Percentiles rank a stretch among this genome's conserved stretches.
phyloP scores from a whole-genome alignment of 2,888 invertebrate genomes.

The Lobophora halterata region DNA sequence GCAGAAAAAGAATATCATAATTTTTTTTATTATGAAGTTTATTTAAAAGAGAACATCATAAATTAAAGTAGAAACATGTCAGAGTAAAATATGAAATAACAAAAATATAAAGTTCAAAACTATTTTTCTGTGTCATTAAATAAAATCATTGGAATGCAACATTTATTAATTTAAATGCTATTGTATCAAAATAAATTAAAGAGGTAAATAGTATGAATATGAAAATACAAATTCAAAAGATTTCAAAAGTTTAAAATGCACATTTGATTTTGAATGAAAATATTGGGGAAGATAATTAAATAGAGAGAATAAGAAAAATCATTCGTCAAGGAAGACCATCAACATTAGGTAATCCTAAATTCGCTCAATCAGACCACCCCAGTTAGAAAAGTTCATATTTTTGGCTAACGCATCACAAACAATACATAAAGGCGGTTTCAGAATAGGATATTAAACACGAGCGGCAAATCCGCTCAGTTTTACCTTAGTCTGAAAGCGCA shows the following conservation, averaged over 20 bases:
- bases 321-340: conserved; percentile 3
- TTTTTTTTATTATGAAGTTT: conserved; percentile 26
- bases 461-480: too few relatives aligned
- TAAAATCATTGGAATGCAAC: conserved; percentile 29
- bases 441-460: too few relatives aligned
- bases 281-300: conserved; percentile 10
- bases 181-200: conserved; percentile 17
- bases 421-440: too few relatives aligned
- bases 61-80: conserved; percentile 25
- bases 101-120: conserved; percentile 24
- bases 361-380: conserved; percentile 17
- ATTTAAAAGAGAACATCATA: conserved; percentile 27
- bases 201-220: conserved; percentile 3
- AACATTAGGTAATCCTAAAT: conserved; percentile 20
- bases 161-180: conserved; percentile 26
- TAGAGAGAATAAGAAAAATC: conserved; percentile 12
- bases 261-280: too few relatives aligned
- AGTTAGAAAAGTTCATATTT: conserved; percentile 14
- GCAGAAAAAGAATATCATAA: conserved; percentile 8
- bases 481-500: too few relatives aligned
- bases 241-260: conserved; percentile 22
- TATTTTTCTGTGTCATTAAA: conserved; percentile 13
- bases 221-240: conserved; percentile 10
- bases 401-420: conserved; percentile 26
- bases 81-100: conserved; percentile 22